Evolutionary conservation across 2,797 vertebrate genomes (phyloP), one percentile per base, ranked within the genome.

Genomic region (Enteromius afrohamiltoni): DNA sequence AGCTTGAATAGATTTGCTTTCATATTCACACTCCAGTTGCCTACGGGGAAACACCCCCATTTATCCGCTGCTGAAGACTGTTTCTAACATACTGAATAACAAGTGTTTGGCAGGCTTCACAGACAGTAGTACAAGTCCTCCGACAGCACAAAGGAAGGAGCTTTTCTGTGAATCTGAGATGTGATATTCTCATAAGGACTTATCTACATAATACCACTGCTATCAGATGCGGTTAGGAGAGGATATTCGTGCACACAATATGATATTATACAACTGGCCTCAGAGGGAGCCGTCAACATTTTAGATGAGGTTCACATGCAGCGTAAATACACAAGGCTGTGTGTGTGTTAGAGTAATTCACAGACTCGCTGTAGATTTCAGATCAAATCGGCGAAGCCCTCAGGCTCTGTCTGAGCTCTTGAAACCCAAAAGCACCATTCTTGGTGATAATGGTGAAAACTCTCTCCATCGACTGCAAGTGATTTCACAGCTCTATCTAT

Each of bases 241-340:
- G 79, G 65, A 82, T 83, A 85, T 86, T 88, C 77, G 69, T 86
- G 89, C 89, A 88, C 83, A 86, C 70, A 45, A 45, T 78, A 75
- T 87, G 82, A 83, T 37, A 67, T 60, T 55, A 76, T 49, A 69
- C 85, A 62, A 42, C 29, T 73, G 90, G 87, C 85, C 86, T 80
- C 26, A 87, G 89, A 92, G 92, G 89, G 83, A 91, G 88, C 81
- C 87, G 82, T 88, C 91, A 92, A 91, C 90, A 89, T 84, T 90
- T 88, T 51, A 79, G 86, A 89, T 90, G 90, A 58, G 79, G 64
- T 79, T 84, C 75, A 53, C 53, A 65, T 79, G 71, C 64, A 62
- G 47, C 51, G 60, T 75, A 84, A 87, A 87, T 82, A 90, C 82
- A 82, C 88, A n/a, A 77, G 76, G 82, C 88, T 69, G 84, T 85